These are phyloP conservation scores for Drosophila tanythrix DNA, from an alignment of 2,888 invertebrate genomes.

Conservation along the genomic window DNA sequence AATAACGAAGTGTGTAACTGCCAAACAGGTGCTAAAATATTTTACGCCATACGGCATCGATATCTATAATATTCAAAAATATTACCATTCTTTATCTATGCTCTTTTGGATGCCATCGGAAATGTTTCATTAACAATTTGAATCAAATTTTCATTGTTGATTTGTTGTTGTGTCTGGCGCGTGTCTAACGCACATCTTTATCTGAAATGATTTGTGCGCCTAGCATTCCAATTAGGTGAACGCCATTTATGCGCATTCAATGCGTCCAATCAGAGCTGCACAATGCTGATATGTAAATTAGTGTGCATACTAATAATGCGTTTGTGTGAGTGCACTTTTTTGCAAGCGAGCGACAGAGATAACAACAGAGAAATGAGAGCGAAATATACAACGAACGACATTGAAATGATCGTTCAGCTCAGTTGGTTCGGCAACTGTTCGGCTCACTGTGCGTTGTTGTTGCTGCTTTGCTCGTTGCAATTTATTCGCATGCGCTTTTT, in stretches of 20 bases:
- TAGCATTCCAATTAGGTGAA: conserved; percentile 40
- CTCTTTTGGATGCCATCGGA: not conserved
- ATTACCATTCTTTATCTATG: conserved; percentile 19
- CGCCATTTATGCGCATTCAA: conserved; percentile 67
- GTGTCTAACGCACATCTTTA: conserved; percentile 34
- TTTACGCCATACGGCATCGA: not conserved
- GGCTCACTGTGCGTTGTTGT: conserved; percentile 23
- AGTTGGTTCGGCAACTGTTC: conserved; percentile 27
- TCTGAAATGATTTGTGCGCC: conserved; percentile 18
- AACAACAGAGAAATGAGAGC: not conserved
- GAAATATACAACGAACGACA: conserved; percentile 4
- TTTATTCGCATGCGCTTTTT: conserved; percentile 68
- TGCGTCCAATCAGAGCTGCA: conserved; percentile 63
- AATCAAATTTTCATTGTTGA: conserved; percentile 21
- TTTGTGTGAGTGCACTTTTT: conserved; percentile 35
- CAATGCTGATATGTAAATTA: conserved; percentile 12
- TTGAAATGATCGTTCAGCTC: conserved; percentile 28
- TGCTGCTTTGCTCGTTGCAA: conserved; percentile 52
- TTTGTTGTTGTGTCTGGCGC: conserved; percentile 27
- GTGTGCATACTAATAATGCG: conserved; percentile 6
- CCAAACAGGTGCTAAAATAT: conserved; percentile 46
- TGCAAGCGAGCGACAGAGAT: not conserved
- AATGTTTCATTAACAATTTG: conserved; percentile 29
- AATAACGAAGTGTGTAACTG: conserved; percentile 25
- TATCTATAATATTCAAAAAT: conserved; percentile 4